phyloP scores from a whole-genome alignment of 2,113 vertebrate species.

The Calyptomena viridis region DNA sequence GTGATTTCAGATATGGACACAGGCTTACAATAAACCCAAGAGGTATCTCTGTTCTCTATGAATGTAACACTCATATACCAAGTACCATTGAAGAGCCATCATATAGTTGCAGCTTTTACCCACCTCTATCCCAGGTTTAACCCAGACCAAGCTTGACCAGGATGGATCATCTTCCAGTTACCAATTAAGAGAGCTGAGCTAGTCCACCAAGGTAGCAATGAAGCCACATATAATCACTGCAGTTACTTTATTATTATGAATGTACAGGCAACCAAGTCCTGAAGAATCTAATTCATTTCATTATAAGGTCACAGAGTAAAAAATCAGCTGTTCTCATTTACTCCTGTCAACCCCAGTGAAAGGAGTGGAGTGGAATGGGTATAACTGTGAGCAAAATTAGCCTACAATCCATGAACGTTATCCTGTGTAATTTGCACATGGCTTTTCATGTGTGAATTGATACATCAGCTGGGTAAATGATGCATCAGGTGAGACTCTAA shows the following conservation, averaged over 20 bases:
- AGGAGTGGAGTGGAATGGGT: background rate
- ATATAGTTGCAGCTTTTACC: background rate
- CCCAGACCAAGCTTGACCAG: background rate
- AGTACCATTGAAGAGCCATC: background rate
- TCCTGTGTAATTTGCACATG: background rate
- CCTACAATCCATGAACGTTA: background rate
- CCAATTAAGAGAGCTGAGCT: background rate
- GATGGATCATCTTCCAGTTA: background rate
- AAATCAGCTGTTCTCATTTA: background rate
- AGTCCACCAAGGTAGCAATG: background rate
- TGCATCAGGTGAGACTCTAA: background rate
- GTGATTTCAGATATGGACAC: background rate
- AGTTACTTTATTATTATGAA: background rate
- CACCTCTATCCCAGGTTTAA: background rate
- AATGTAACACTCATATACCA: background rate
- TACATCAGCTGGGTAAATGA: background rate
- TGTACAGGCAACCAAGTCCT: background rate
- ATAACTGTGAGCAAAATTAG: constrained; percentile 14
- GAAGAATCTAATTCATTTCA: constrained; percentile 11
- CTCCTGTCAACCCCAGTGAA: constrained; percentile 1
- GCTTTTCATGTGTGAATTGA: background rate
- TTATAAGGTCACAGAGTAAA: constrained; percentile 1
- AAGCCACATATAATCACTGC: background rate
- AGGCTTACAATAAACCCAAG: background rate
- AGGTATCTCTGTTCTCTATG: background rate